phyloP scores from a whole-genome alignment of 2,113 vertebrate species.

The Gila orcuttii region DNA sequence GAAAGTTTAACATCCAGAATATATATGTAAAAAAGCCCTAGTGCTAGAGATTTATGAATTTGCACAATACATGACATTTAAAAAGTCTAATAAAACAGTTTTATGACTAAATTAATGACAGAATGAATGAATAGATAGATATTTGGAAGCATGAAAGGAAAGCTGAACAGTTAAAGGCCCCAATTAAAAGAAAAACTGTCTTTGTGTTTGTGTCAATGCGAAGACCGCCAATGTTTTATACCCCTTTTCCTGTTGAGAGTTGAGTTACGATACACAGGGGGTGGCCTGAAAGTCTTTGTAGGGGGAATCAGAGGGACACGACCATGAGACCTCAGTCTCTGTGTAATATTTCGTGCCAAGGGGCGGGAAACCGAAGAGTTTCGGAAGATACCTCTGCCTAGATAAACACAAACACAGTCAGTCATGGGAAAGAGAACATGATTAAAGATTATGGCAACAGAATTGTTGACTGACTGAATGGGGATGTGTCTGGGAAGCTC shows the following conservation, averaged over 20 bases:
- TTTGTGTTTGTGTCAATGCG: not conserved
- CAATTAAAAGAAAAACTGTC: not conserved
- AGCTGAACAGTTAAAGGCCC: not conserved
- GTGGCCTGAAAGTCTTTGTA: slow-evolving; percentile 57
- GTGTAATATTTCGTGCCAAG: slow-evolving; percentile 61
- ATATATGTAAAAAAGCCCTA: not conserved
- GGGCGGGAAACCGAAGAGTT: slow-evolving; percentile 62
- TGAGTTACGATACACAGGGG: slow-evolving; percentile 61
- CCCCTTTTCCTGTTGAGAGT: slow-evolving; percentile 65
- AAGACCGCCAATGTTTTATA: slow-evolving; percentile 57
- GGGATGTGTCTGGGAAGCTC: slow-evolving; percentile 22
- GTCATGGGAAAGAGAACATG: not conserved
- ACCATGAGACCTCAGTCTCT: slow-evolving; percentile 49
- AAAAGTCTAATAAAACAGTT: slow-evolving; percentile 20
- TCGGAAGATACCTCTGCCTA: slow-evolving; percentile 64
- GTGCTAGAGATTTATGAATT: not conserved
- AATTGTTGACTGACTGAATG: slow-evolving; percentile 44
- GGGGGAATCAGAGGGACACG: slow-evolving; percentile 52
- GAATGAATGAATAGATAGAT: slow-evolving; percentile 8
- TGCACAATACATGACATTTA: not conserved
- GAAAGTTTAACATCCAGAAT: not conserved
- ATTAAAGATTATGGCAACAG: slow-evolving; percentile 40
- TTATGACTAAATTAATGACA: slow-evolving; percentile 36
- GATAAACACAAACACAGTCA: slow-evolving; percentile 63
- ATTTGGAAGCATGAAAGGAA: not conserved